Evolutionary conservation across 1,140 invertebrate genomes (phyloP).

Genomic region (Drosophila sechellia): DNA sequence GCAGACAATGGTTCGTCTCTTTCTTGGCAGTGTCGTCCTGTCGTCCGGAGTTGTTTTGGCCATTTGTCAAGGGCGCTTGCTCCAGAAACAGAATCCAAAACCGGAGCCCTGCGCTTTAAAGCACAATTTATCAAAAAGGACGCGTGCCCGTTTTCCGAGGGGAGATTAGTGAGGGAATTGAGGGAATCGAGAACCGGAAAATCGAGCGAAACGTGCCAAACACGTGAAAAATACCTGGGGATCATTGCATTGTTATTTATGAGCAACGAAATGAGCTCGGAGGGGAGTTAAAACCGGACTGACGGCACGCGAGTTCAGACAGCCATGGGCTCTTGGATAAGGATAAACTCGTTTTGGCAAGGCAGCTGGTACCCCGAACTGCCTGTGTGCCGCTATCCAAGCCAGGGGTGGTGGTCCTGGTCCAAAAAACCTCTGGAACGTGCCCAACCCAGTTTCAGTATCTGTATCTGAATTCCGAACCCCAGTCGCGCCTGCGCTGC

Average conservation of each 20-base stretch:
- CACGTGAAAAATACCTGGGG: conserved; percentile 96
- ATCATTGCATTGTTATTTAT: conserved; percentile 78
- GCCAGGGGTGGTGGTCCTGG: conserved; percentile 38
- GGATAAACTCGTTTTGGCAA: conserved; percentile 79
- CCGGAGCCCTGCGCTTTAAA: conserved; percentile 63
- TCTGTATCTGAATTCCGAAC: conserved; percentile 4
- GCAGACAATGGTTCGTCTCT: conserved; percentile 43
- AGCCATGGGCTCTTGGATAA: conserved; percentile 42
- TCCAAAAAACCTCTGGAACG: conserved; percentile 37
- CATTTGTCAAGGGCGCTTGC: conserved; percentile 69
- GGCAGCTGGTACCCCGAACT: conserved; percentile 45
- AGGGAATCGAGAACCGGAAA: conserved; percentile 87
- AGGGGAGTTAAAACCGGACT: conserved; percentile 44
- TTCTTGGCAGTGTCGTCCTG: conserved; percentile 39
- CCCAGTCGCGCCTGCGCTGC: conserved; percentile 62
- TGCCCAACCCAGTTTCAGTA: conserved; percentile 45
- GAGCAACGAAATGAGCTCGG: conserved; percentile 76
- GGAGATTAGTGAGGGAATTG: conserved; percentile 54
- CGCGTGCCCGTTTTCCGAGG: conserved; percentile 47
- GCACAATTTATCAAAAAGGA: conserved; percentile 74
- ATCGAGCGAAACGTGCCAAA: conserved; percentile 92
- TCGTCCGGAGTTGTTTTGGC: conserved; percentile 58
- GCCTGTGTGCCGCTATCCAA: conserved; percentile 37
- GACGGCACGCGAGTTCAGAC: conserved; percentile 47
- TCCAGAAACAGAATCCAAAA: conserved; percentile 15